Evolutionary conservation across 2,797 vertebrate genomes (phyloP), one percentile per base, ranked within the genome.

Genomic region (Gobionotothen gibberifrons): DNA sequence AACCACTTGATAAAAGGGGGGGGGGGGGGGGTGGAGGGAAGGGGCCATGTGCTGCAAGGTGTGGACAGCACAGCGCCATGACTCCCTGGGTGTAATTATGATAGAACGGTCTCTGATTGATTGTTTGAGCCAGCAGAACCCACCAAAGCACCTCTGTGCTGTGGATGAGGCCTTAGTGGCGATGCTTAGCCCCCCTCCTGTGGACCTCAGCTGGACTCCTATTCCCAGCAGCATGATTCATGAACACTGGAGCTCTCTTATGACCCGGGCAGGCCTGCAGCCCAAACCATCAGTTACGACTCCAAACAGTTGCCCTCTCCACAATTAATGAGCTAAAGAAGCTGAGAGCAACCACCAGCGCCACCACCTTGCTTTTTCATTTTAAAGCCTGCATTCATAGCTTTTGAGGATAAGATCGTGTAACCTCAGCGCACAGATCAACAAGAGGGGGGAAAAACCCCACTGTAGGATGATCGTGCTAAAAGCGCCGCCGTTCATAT

Each of bases 221-320:
- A 69, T 84, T 86, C 88, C 88, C 84, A 72, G 77, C 88, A 89
- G 82, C 69, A 82, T 94, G 91, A 94, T 94, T 94, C 93, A 93
- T 92, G 92, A 90, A 89, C 76, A 7, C 61, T 62, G 63, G 81
- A 76, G 83, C 83, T 81, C 74, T 78, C 69, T 58, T 63, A 77
- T 90, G 86, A 93, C 92, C 92, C 75, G 11, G 82, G 64, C 80
- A 74, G 76, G 80, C 89, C 82, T 73, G 83, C 83, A 86, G 87
- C 85, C 81, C 79, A 74, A 89, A 90, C 87, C 92, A 93, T 93
- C 89, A 90, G 91, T 91, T 84, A 89, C 76, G 72, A 83, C 90
- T 93, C 89, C 85, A 92, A 94, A 89, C 90, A 76, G 80, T 91
- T 92, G 88, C 85, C 88, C 90, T 83, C 78, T 81, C 70, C 61